Conservation (phyloP, 2,888 invertebrate genomes). For the Agriopis leucophaearia region DNA sequence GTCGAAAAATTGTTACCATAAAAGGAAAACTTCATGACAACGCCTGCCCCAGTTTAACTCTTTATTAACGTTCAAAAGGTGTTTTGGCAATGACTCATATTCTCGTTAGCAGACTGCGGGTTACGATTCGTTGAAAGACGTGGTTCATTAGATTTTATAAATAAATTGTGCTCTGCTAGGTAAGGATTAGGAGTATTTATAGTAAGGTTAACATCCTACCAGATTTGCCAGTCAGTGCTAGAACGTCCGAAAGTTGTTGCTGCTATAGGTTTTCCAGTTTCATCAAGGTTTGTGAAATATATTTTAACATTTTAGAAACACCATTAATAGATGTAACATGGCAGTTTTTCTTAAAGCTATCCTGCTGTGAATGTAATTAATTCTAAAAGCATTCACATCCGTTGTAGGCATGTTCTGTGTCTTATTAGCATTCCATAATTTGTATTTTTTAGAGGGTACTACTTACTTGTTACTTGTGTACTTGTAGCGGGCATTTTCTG, state of each 20-base stretch:
- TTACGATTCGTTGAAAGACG: conserved; percentile 62
- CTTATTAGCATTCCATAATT: background rate
- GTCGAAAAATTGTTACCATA: conserved; percentile 64
- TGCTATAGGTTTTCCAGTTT: background rate
- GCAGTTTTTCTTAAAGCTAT: background rate
- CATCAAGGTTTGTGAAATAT: conserved; percentile 1
- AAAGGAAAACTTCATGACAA: conserved; percentile 68
- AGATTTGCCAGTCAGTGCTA: background rate
- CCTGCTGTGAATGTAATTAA: background rate
- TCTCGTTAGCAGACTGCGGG: conserved; percentile 60
- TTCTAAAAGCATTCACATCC: background rate
- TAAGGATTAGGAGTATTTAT: background rate
- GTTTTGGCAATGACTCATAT: conserved; percentile 69
- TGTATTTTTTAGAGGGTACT: no score
- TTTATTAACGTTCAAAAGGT: conserved; percentile 51
- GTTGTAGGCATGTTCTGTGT: background rate
- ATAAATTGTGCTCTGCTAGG: conserved; percentile 44
- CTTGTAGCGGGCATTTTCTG: no score
- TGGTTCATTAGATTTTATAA: conserved; percentile 58
- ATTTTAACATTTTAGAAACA: background rate
- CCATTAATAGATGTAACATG: background rate
- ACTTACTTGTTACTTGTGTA: no score
- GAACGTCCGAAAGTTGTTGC: background rate
- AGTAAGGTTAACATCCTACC: background rate
- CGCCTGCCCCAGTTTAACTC: conserved; percentile 69